Evolutionary conservation across 2,113 vertebrate species (phyloP).

Genomic region (Nothocercus julius): DNA sequence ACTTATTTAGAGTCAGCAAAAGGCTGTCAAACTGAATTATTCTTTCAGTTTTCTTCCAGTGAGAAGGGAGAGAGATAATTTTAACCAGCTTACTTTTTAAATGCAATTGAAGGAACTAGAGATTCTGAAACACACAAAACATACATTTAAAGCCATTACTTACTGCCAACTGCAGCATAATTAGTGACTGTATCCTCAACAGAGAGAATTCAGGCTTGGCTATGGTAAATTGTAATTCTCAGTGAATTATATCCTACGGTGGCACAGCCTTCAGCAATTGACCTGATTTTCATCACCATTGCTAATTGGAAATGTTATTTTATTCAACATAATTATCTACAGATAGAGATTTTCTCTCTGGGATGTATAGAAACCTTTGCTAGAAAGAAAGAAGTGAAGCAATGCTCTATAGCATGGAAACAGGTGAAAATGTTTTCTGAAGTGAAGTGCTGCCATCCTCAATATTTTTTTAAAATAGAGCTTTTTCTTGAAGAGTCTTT

Average conservation of each 20-base stretch:
- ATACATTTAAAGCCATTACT: not conserved
- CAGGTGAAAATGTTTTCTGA: conserved; percentile 2
- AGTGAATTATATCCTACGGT: not conserved
- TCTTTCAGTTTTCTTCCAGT: conserved; percentile 11
- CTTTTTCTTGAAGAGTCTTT: not conserved
- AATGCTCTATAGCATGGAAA: not conserved
- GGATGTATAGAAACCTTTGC: conserved; percentile 17
- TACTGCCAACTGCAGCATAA: conserved; percentile 19
- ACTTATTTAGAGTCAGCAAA: conserved; percentile 40
- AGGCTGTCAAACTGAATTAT: conserved; percentile 37
- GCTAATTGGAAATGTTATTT: conserved; percentile 25
- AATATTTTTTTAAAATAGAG: not conserved
- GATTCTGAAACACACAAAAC: not conserved
- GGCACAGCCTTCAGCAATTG: conserved; percentile 24
- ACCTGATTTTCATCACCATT: not conserved
- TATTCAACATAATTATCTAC: conserved; percentile 45
- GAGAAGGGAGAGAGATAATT: not conserved
- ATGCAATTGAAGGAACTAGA: not conserved
- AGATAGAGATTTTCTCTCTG: not conserved
- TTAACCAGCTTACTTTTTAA: not conserved
- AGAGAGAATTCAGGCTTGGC: not conserved
- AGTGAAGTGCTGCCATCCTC: not conserved
- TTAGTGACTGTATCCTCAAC: not conserved
- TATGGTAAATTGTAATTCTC: not conserved
- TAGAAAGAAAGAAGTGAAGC: conserved; percentile 35